Evolutionary conservation across 2,113 vertebrate genomes (phyloP).

Genomic region (Eidolon helvum): DNA sequence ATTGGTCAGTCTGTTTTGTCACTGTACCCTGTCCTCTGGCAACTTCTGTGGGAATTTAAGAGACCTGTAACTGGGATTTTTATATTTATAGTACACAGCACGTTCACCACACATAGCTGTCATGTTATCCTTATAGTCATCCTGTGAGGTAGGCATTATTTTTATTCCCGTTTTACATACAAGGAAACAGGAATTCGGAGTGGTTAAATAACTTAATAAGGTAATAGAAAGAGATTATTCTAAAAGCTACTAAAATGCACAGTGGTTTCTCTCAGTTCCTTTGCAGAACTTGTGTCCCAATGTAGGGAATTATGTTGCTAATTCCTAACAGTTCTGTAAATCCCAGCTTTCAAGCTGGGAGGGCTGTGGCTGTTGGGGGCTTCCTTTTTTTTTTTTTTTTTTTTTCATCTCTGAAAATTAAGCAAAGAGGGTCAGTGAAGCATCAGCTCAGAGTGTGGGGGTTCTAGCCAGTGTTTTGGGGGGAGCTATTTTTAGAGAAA

Average conservation of each 20-base stretch:
- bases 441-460: background rate
- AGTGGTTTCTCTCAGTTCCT: background rate
- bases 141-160: background rate
- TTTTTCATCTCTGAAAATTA: background rate
- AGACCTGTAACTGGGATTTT: background rate
- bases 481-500: slow-evolving; percentile 17
- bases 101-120: background rate
- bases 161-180: background rate
- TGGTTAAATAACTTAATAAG: background rate
- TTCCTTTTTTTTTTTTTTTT: background rate
- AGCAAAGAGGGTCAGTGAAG: background rate
- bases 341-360: background rate
- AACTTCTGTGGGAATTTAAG: background rate
- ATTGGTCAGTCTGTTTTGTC: background rate
- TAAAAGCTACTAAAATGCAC: background rate
- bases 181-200: background rate
- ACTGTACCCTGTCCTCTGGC: background rate
- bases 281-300: background rate
- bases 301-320: background rate
- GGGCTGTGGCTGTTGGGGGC: background rate
- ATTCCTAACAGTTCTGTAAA: background rate
- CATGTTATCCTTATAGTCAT: background rate
- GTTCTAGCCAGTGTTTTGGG: background rate
- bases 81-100: fast-evolving
- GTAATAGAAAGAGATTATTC: background rate